These are phyloP conservation scores for Chelon auratus DNA, from an alignment of 2,797 vertebrate genomes.

Conservation along the genomic window DNA sequence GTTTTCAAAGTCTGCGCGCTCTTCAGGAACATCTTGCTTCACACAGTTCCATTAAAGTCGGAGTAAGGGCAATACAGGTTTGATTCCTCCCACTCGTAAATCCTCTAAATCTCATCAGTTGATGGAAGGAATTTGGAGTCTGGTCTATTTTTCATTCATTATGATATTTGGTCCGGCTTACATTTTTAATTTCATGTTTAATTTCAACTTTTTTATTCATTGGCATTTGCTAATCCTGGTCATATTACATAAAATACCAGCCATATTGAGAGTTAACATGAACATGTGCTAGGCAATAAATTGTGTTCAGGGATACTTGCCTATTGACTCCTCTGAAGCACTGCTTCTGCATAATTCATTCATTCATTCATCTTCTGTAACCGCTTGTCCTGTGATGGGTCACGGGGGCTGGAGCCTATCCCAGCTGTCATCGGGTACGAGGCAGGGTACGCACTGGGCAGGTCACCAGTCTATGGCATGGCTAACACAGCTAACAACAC, in stretches of 20 bases:
- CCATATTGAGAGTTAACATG: neutral
- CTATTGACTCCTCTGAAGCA: too few species aligned
- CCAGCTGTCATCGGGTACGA: too few species aligned
- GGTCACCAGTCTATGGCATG: too few species aligned
- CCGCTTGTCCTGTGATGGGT: too few species aligned
- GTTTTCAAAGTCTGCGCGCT: neutral
- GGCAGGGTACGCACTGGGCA: too few species aligned
- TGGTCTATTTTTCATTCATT: neutral
- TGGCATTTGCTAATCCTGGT: neutral
- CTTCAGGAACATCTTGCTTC: slow-evolving; percentile 6
- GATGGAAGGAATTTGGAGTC: neutral
- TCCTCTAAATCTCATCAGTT: neutral
- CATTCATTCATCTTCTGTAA: too few species aligned
- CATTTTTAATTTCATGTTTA: neutral
- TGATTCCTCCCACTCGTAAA: neutral
- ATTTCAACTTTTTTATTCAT: neutral
- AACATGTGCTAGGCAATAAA: neutral
- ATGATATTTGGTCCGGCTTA: neutral
- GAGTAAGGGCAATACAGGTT: neutral
- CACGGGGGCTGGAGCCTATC: too few species aligned
- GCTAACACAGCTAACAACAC: too few species aligned
- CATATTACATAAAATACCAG: neutral
- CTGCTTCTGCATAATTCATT: too few species aligned
- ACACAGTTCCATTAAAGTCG: slow-evolving; percentile 13
- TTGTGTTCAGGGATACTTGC: too few species aligned